phyloP scores from a whole-genome alignment of 2,888 invertebrate genomes.

The Leptopilina syphax region DNA sequence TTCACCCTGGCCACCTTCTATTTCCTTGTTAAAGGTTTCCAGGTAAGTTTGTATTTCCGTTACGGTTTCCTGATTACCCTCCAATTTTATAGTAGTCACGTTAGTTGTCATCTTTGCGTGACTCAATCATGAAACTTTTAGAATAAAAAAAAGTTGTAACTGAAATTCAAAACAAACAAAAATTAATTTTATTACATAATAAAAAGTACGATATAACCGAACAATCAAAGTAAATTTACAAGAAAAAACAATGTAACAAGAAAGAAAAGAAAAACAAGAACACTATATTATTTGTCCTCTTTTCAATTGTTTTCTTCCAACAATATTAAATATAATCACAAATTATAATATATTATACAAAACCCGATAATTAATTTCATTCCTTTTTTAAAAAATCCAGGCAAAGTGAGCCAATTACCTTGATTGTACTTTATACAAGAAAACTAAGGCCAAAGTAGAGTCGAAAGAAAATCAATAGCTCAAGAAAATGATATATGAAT shows the following conservation, averaged over 20 bases:
- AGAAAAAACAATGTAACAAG: too few species aligned
- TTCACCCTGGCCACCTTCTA: conserved; percentile 80
- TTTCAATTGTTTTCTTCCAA: too few species aligned
- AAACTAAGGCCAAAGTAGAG: conserved; percentile 13
- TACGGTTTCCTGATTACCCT: conserved; percentile 78
- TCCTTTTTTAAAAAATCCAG: neutral
- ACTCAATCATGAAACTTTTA: conserved; percentile 56
- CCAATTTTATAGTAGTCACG: conserved; percentile 73
- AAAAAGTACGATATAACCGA: too few species aligned
- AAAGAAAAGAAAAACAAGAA: too few species aligned
- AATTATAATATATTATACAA: too few species aligned
- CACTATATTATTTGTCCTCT: too few species aligned
- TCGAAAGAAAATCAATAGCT: conserved; percentile 55
- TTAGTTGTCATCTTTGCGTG: conserved; percentile 70
- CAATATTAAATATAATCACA: too few species aligned
- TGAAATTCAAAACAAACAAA: conserved; percentile 43
- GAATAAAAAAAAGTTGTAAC: conserved; percentile 41
- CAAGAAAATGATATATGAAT: conserved; percentile 47
- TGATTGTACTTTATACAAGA: neutral
- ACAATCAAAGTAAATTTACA: too few species aligned
- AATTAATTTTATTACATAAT: neutral
- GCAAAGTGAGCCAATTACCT: neutral
- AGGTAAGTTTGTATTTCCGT: conserved; percentile 89
- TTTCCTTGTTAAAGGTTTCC: conserved; percentile 89
- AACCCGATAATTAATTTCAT: too few species aligned